Evolutionary conservation across 1,140 invertebrate genomes (phyloP).

Genomic region (Drosophila repletoides): DNA sequence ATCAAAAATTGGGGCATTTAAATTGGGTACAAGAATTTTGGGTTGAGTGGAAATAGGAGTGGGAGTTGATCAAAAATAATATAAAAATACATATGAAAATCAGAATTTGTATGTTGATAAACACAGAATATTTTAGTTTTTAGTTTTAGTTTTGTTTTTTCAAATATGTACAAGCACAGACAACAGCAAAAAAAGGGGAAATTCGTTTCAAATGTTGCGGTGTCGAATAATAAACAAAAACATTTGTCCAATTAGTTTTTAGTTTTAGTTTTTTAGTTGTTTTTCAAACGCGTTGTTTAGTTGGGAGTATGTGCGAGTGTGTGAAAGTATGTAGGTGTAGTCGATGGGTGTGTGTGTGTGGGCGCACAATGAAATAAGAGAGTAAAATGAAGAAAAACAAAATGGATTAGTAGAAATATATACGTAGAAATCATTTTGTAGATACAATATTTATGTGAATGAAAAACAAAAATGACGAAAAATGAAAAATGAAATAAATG

Average conservation of each 20-base stretch:
- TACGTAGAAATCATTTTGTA: constrained; percentile 41
- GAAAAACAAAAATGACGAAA: constrained; percentile 43
- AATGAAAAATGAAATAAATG: constrained; percentile 38
- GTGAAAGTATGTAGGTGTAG: constrained; percentile 6
- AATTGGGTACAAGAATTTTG: constrained; percentile 12
- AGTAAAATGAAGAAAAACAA: constrained; percentile 65
- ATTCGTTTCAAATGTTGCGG: constrained; percentile 22
- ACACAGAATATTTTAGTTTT: constrained; percentile 9
- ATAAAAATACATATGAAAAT: neutral
- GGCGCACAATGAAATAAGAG: constrained; percentile 73
- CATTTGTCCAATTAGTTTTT: constrained; percentile 50
- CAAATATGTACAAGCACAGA: constrained; percentile 27
- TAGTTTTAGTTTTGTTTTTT: neutral
- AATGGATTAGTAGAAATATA: constrained; percentile 68
- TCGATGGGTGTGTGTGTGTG: constrained; percentile 8
- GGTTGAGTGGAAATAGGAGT: neutral
- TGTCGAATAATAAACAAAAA: constrained; percentile 25
- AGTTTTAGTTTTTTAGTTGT: constrained; percentile 14
- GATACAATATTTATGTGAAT: constrained; percentile 42
- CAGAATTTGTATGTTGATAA: constrained; percentile 4
- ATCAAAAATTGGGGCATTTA: constrained; percentile 10
- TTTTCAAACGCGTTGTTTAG: constrained; percentile 69
- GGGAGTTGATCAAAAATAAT: neutral
- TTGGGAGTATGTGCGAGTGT: constrained; percentile 14
- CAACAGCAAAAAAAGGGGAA: constrained; percentile 22